Percentiles rank a stretch among this genome's conserved stretches.
These are phyloP conservation scores for Nesidiocoris tenuis DNA, from an alignment of 2,888 invertebrate genomes.

Conservation along the genomic window DNA sequence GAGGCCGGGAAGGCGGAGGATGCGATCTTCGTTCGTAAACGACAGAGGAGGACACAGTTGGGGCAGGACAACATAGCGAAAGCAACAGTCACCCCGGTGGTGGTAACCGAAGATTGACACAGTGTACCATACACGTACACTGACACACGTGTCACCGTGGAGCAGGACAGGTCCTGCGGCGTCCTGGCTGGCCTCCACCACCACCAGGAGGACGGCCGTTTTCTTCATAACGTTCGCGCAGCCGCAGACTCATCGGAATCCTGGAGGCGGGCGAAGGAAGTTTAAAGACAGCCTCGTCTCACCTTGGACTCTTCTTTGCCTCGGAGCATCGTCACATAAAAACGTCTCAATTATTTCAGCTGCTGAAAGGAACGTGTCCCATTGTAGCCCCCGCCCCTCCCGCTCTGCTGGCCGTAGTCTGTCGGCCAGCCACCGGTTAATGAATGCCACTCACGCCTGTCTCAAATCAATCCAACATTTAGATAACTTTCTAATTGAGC, in stretches of 20 bases:
- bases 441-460: constrained; percentile 43
- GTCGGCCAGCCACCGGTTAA: constrained; percentile 17
- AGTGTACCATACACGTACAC: neutral
- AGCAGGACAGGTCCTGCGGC: neutral
- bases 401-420: neutral
- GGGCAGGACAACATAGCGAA: neutral
- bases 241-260: constrained; percentile 21
- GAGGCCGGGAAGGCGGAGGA: neutral
- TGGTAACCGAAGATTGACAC: neutral
- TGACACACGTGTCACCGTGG: neutral
- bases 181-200: neutral
- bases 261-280: constrained; percentile 2
- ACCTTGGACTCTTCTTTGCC: neutral
- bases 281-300: neutral
- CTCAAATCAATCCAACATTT: constrained; percentile 39
- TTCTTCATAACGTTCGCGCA: constrained; percentile 16
- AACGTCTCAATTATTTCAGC: constrained; percentile 42
- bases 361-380: constrained; percentile 40
- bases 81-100: neutral
- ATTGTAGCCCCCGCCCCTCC: constrained; percentile 15
- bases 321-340: constrained; percentile 12
- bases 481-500: constrained; percentile 40
- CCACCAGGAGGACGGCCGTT: neutral
- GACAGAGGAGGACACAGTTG: neutral
- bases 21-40: neutral